Base-by-base conservation (phyloP, 2,888 invertebrate genomes). In the Eilema sororculum region DNA sequence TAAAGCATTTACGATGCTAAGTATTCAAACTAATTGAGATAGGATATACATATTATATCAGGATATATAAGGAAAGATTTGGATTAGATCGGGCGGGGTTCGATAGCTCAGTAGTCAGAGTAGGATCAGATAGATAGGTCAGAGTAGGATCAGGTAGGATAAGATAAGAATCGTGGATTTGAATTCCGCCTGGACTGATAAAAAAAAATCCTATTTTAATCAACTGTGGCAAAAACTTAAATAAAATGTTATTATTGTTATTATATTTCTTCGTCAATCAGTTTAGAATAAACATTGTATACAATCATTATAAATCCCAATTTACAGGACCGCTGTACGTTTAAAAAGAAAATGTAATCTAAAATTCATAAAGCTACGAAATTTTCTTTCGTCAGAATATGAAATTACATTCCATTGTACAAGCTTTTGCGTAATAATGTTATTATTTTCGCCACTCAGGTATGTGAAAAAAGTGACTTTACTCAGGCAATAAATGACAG, bases 321-420 rank as follows among this genome's bases (percentile, higher is more conserved):
- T 9, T 52, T n/a, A 52, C 52, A 52, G 52, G 52, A 52, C 9
- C 20, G 46, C 46, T 20, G 52, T 20, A 6, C n/a, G 8, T 52
- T 52, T 52, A n/a, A n/a, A 52, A n/a, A 52, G 52, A 52, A 52
- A 52, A 52, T 52, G 52, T 52, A 52, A 52, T 52, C 52, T n/a
- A 52, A 52, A 52, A 52, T 52, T 52, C 52, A 52, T 52, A n/a
- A 52, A 52, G 46, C n/a, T n/a, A 52, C 52, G 52, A 52, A 52
- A 46, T 46, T 46, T 52, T 52, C 52, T 52, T 52, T n/a, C 52
- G 52, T n/a, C 52, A 52, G 52, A 52, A 52, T 52, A 52, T 52
- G 9, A 52, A 52, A 52, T 52, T 52, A 52, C 52, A n/a, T 52
- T 52, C 52, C 52, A 52, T 52, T 52, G 52, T 52, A 52, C n/a